phyloP scores from a whole-genome alignment of 2,888 invertebrate genomes.

The Pachliopta kotzebuea region DNA sequence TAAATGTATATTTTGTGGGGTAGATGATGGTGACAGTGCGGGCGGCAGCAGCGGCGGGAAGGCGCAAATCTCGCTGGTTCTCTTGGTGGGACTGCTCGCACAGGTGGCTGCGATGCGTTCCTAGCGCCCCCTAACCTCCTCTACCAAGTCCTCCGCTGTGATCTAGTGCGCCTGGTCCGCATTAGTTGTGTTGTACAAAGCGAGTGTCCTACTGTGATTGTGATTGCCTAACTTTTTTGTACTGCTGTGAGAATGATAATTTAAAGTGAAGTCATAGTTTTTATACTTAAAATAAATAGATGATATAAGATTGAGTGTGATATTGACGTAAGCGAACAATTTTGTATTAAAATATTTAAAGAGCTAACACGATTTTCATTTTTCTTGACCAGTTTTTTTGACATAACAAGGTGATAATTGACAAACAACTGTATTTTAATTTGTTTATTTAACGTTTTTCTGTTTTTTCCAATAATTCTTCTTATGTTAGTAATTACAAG shows the following conservation, averaged over 20 bases:
- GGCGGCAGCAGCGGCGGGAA: slow-evolving; percentile 41
- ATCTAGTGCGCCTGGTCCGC: slow-evolving; percentile 63
- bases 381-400: background rate
- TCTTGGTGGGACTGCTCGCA: slow-evolving; percentile 26
- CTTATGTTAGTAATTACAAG: slow-evolving; percentile 80
- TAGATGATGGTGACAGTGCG: slow-evolving; percentile 43
- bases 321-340: slow-evolving; percentile 75
- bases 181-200: slow-evolving; percentile 72
- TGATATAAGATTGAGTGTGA: slow-evolving; percentile 80
- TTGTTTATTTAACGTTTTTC: slow-evolving; percentile 80
- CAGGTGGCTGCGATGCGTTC: slow-evolving; percentile 33
- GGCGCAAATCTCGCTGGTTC: slow-evolving; percentile 29
- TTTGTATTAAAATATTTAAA: slow-evolving; percentile 77
- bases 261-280: slow-evolving; percentile 80
- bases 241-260: slow-evolving; percentile 72
- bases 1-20: slow-evolving; percentile 27
- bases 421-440: slow-evolving; percentile 72
- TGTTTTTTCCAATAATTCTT: slow-evolving; percentile 77
- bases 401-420: slow-evolving; percentile 48
- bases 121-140: slow-evolving; percentile 36
- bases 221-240: slow-evolving; percentile 64
- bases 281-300: slow-evolving; percentile 80
- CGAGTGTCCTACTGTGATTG: slow-evolving; percentile 69
- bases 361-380: slow-evolving; percentile 35
- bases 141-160: slow-evolving; percentile 62